Conservation (phyloP, 2,888 invertebrate species). For the Lysandra bellargus region DNA sequence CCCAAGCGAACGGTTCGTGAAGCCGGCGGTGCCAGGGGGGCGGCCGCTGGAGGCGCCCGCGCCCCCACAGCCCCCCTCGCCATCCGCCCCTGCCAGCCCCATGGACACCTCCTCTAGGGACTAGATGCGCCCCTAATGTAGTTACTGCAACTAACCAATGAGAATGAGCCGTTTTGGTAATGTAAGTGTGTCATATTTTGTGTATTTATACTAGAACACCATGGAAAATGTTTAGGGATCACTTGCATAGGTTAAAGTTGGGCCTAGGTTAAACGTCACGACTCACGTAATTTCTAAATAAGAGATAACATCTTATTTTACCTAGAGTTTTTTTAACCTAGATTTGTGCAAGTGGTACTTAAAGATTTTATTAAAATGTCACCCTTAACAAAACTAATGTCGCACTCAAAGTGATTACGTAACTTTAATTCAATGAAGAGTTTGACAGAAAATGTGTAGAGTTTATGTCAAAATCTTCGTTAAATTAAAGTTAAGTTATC, state of each 20-base stretch:
- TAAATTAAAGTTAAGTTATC: not conserved
- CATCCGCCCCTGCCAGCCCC: conserved; percentile 82
- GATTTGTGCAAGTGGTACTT: not conserved
- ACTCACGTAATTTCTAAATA: too few species aligned
- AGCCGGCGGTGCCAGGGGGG: conserved; percentile 86
- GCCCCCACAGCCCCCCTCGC: conserved; percentile 41
- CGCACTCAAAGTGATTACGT: not conserved
- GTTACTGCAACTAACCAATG: not conserved
- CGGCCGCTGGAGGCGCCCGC: conserved; percentile 44
- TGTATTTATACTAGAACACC: too few species aligned
- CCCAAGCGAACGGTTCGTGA: conserved; percentile 90
- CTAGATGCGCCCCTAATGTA: conserved; percentile 51
- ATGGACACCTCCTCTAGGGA: conserved; percentile 87
- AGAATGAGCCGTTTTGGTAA: not conserved
- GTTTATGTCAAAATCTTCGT: not conserved
- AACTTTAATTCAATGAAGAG: too few species aligned
- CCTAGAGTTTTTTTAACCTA: too few species aligned
- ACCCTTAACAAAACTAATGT: not conserved
- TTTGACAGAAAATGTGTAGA: not conserved
- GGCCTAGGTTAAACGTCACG: too few species aligned
- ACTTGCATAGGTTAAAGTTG: too few species aligned
- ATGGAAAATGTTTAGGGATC: too few species aligned
- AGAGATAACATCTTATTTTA: too few species aligned
- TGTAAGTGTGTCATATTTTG: too few species aligned
- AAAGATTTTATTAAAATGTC: not conserved